Conservation (phyloP, 2,113 vertebrate species). For the Protomyctophum bolini region DNA sequence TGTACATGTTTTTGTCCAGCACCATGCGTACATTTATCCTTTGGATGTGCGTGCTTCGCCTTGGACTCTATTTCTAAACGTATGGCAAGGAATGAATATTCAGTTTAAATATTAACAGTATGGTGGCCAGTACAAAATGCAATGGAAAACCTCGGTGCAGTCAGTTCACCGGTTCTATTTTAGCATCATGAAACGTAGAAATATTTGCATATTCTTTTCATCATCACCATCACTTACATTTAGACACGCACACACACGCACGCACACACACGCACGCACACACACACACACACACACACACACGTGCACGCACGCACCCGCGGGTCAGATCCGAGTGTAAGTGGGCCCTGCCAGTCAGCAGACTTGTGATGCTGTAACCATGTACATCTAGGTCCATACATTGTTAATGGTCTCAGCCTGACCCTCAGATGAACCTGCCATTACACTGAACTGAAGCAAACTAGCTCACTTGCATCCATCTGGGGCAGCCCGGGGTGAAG, state of each 20-base stretch:
- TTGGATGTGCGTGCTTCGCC: too few relatives aligned
- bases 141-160: too few relatives aligned
- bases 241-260: too few relatives aligned
- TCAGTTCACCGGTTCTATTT: not conserved
- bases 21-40: too few relatives aligned
- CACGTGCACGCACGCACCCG: not conserved
- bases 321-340: conserved; percentile 27
- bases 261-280: not conserved
- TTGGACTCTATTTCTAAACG: too few relatives aligned
- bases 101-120: too few relatives aligned
- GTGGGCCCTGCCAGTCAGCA: conserved; percentile 5
- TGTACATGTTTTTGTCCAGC: too few relatives aligned
- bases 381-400: conserved; percentile 28
- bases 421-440: conserved; percentile 39
- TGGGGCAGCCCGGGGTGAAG: not conserved
- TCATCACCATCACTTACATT: not conserved
- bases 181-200: too few relatives aligned
- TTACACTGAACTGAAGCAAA: conserved; percentile 17
- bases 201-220: too few relatives aligned
- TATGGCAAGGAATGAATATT: too few relatives aligned
- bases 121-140: too few relatives aligned
- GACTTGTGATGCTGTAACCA: conserved; percentile 10
- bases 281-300: conserved; percentile 14
- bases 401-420: conserved; percentile 51
- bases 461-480: conserved; percentile 18